These are phyloP conservation scores for Chlorodrepanis virens DNA, from an alignment of 2,113 vertebrate genomes.

Conservation along the genomic window DNA sequence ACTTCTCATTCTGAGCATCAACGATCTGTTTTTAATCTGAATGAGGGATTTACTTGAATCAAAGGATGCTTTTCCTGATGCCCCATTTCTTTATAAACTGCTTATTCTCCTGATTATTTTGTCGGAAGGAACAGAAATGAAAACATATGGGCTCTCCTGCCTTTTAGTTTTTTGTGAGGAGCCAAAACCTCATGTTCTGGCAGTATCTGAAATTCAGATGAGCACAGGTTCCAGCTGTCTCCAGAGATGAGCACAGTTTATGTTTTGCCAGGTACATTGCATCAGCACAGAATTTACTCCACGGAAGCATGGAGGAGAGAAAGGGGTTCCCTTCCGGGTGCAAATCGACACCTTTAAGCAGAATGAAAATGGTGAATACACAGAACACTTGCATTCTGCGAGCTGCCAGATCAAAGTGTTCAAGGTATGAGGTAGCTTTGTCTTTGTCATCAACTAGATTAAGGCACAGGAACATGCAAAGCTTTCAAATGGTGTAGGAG, in stretches of 20 bases:
- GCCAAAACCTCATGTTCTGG: neutral
- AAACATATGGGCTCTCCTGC: neutral
- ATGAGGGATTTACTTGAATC: neutral
- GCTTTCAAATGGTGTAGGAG: neutral
- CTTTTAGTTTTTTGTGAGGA: neutral
- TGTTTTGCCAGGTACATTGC: slow-evolving; percentile 86
- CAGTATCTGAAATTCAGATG: neutral
- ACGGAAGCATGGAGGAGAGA: slow-evolving; percentile 93
- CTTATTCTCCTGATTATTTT: neutral
- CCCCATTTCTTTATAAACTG: neutral
- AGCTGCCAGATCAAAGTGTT: slow-evolving; percentile 98
- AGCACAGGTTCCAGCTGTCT: neutral
- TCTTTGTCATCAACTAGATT: neutral
- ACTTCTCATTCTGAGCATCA: neutral
- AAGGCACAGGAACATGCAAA: neutral
- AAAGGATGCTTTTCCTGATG: neutral
- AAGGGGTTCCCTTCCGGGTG: slow-evolving; percentile 91
- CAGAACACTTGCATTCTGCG: slow-evolving; percentile 88
- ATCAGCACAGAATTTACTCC: slow-evolving; percentile 97
- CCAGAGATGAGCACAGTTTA: slow-evolving; percentile 21
- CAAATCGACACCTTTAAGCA: slow-evolving; percentile 91
- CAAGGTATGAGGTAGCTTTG: slow-evolving; percentile 79
- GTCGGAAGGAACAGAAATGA: neutral
- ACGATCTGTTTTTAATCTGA: neutral
- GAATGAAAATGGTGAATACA: slow-evolving; percentile 86